Conservation (phyloP, 2,888 invertebrate species). For the Andricus quercusramuli region DNA sequence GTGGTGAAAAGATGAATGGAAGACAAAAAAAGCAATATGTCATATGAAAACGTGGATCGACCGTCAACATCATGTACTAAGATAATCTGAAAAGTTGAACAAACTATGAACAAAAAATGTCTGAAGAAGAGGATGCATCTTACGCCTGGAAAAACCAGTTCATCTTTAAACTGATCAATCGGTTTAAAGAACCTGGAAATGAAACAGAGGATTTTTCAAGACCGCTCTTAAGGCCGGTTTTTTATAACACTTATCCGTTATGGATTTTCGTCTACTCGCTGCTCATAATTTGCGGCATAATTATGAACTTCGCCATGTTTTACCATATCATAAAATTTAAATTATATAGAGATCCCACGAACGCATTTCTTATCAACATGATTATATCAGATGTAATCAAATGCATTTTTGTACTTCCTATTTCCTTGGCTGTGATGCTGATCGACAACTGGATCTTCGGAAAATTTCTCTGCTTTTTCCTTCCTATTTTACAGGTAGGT, state of each 20-base stretch:
- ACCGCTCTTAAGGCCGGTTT: slow-evolving; percentile 82
- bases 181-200: slow-evolving; percentile 74
- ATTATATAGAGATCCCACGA: slow-evolving; percentile 83
- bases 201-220: slow-evolving; percentile 80
- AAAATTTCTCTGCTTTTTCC: slow-evolving; percentile 85
- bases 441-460: slow-evolving; percentile 88
- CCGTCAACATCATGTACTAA: not conserved
- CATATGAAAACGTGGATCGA: not conserved
- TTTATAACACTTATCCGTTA: slow-evolving; percentile 81
- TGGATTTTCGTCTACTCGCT: slow-evolving; percentile 83
- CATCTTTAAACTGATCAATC: slow-evolving; percentile 72
- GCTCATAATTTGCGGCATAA: slow-evolving; percentile 81
- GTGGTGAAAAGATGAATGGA: not conserved
- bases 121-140: not conserved
- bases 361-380: slow-evolving; percentile 84
- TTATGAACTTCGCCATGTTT: slow-evolving; percentile 82
- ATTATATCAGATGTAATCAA: slow-evolving; percentile 85
- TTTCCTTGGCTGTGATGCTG: slow-evolving; percentile 84
- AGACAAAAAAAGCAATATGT: not conserved
- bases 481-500: slow-evolving; percentile 87
- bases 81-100: not conserved
- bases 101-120: slow-evolving; percentile 4
- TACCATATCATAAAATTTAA: slow-evolving; percentile 80
- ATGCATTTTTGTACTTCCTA: slow-evolving; percentile 84
- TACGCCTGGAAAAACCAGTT: slow-evolving; percentile 49